Conservation (phyloP, 2,113 vertebrate genomes). For the Protobothrops flavoviridis region DNA sequence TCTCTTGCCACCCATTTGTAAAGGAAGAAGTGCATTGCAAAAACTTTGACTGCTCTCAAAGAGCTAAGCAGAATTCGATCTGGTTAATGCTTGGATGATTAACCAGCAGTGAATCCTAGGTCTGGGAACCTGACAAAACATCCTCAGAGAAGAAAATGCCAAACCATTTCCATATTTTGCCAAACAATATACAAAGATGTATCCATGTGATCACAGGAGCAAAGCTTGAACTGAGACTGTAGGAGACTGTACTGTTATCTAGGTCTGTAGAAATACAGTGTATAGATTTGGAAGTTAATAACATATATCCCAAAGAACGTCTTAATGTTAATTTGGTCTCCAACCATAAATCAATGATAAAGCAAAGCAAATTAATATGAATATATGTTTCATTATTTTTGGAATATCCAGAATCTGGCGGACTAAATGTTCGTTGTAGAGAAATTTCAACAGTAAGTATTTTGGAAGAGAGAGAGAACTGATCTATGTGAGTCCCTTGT, state of each 20-base stretch:
- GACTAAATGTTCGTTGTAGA: neutral
- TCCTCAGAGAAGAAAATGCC: neutral
- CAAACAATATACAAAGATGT: neutral
- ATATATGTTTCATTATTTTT: neutral
- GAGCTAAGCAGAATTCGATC: neutral
- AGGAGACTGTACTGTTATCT: neutral
- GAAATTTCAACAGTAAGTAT: neutral
- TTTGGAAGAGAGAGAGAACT: neutral
- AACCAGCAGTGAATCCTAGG: neutral
- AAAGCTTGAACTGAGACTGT: neutral
- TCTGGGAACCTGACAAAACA: neutral
- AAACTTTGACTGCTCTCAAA: neutral
- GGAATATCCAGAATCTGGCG: neutral
- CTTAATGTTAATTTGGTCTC: neutral
- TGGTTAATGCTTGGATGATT: neutral
- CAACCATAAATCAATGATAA: neutral
- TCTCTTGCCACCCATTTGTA: neutral
- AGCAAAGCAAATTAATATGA: neutral
- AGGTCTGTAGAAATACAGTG: neutral
- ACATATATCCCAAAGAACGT: neutral
- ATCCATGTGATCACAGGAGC: neutral
- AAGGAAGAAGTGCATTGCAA: neutral
- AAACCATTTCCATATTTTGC: neutral
- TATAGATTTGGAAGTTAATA: neutral
- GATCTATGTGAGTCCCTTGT: neutral